phyloP scores from a whole-genome alignment of 2,888 invertebrate species.

The Tipula lateralis region DNA sequence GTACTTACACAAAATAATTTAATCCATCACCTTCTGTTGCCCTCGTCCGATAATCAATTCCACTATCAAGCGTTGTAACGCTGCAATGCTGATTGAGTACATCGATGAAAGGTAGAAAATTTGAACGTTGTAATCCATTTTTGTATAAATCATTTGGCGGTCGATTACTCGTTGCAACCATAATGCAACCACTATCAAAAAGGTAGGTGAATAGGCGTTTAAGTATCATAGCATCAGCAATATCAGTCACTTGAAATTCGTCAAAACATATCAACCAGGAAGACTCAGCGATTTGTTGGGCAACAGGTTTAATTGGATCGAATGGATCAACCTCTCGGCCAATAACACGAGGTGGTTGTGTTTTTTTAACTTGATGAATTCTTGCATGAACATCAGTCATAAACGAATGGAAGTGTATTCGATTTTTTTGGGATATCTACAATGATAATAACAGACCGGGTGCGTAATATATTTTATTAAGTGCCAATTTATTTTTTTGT shows the following conservation, averaged over 20 bases:
- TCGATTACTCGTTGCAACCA: constrained; percentile 95
- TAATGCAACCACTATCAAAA: constrained; percentile 84
- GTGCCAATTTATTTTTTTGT: background rate
- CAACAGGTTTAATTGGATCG: constrained; percentile 94
- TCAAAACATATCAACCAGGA: constrained; percentile 96
- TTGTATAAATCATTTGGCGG: constrained; percentile 96
- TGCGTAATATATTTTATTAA: background rate
- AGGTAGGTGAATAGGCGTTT: constrained; percentile 91
- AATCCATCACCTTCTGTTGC: constrained; percentile 60
- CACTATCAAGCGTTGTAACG: constrained; percentile 78
- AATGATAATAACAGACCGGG: constrained; percentile 40
- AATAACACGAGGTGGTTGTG: constrained; percentile 51
- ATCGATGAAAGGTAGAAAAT: constrained; percentile 94
- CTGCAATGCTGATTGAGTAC: constrained; percentile 80
- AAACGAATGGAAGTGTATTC: constrained; percentile 96
- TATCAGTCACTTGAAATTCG: constrained; percentile 71
- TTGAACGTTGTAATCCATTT: constrained; percentile 92
- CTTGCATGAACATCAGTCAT: constrained; percentile 93
- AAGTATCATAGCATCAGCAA: constrained; percentile 98
- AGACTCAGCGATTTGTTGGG: constrained; percentile 75
- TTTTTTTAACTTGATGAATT: constrained; percentile 76
- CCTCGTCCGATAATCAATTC: constrained; percentile 86
- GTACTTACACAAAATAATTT: constrained; percentile 77
- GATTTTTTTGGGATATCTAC: constrained; percentile 63
- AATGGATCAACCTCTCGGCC: constrained; percentile 61